Evolutionary conservation across 2,113 vertebrate genomes (phyloP), one percentile per base, ranked within the genome.

Genomic region (Microtus montanus): DNA sequence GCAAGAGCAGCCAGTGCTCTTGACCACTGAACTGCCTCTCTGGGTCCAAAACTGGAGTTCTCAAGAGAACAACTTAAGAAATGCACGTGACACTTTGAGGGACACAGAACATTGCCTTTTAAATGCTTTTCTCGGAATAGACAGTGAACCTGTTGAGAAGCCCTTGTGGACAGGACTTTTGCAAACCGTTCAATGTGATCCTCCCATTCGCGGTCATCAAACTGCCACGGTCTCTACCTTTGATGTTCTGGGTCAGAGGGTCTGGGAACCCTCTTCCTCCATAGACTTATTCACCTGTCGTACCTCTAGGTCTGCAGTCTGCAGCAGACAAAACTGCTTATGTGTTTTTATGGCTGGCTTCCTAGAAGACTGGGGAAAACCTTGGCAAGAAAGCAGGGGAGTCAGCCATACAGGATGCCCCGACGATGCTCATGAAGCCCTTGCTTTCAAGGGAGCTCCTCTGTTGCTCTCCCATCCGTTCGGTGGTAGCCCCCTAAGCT

Each of bases 1-100:
- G 3, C 52, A 38, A 8, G 35, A 61, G 22, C 52, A 38, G 52
- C 35, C 52, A 61, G 35, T 24, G 52, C 22, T 14, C 79, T 80
- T 80, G 52, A 80, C 11, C 52, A n/a, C 52, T 22, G 30, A 80
- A 19, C 19, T 11, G 22, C 33, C 28, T 54, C 52, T 79, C 30
- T 52, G 52, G 49, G 30, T 52, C 15, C 30, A 33, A 58, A n/a
- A 24, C 49, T 7, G 11, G 35, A 44, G 14, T 91, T 74, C n/a
- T 70, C 73, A 85, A 33, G 52, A 66, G 58, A 95, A 64, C 90
- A 79, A 79, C 70, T 71, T 91, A 66, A 90, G 70, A 52, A 88
- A 38, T 70, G 58, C 64, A 35, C 49, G 19, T 11, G 38, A 93
- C 61, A 75, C 30, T 87, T 79, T 61, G 90, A 94, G 71, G 30